phyloP scores from a whole-genome alignment of 2,888 invertebrate genomes.

The Drosophila rubida region DNA sequence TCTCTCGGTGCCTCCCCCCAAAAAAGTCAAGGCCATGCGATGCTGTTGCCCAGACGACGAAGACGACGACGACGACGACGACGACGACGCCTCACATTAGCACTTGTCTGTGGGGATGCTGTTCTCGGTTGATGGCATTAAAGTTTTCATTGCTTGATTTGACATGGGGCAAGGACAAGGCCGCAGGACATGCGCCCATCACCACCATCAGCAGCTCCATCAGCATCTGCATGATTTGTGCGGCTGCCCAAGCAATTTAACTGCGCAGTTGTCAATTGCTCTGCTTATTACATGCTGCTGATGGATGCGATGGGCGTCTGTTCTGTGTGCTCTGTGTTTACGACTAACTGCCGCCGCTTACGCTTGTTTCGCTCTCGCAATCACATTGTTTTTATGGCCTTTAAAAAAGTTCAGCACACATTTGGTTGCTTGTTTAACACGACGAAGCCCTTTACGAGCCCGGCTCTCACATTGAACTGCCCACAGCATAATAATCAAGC shows the following conservation, averaged over 20 bases:
- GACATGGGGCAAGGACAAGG: slow-evolving; percentile 23
- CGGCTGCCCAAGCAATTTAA: slow-evolving; percentile 40
- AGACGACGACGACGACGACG: too few species aligned
- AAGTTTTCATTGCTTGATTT: slow-evolving; percentile 62
- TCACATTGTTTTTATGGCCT: slow-evolving; percentile 41
- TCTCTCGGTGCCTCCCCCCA: slow-evolving; percentile 3
- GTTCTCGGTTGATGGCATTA: slow-evolving; percentile 40
- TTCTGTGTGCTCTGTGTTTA: slow-evolving; percentile 29
- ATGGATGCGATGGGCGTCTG: slow-evolving; percentile 19
- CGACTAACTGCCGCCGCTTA: slow-evolving; percentile 20
- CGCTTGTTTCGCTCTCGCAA: slow-evolving; percentile 8
- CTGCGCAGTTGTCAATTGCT: slow-evolving; percentile 33
- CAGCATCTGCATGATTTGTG: slow-evolving; percentile 25
- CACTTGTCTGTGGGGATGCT: too few species aligned
- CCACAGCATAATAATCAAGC: slow-evolving; percentile 24
- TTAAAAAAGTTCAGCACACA: slow-evolving; percentile 43
- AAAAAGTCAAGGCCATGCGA: slow-evolving; percentile 44
- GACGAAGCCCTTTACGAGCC: slow-evolving; percentile 23
- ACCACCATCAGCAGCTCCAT: neutral
- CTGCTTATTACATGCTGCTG: slow-evolving; percentile 14
- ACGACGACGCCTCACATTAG: slow-evolving; percentile 29
- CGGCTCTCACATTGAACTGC: slow-evolving; percentile 27
- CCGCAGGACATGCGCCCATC: slow-evolving; percentile 5
- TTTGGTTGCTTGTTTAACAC: slow-evolving; percentile 44
- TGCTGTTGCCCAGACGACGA: too few species aligned